A percentile compares a stretch with the other conserved stretches of the same genome.
Conservation (phyloP, 2,888 invertebrate genomes). For the Hetaerina titia region DNA sequence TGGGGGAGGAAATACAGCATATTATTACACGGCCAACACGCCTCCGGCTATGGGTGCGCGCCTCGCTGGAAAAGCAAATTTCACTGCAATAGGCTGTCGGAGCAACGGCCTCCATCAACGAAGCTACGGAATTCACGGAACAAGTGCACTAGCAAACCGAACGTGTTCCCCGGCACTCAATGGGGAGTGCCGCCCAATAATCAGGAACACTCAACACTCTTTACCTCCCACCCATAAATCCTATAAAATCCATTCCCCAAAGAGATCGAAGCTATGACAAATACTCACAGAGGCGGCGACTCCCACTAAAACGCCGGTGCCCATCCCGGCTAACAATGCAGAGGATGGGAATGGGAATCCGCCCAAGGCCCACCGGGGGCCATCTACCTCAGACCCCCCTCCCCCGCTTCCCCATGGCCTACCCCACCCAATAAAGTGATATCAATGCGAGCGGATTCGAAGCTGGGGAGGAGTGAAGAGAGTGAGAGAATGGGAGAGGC, state of each 20-base stretch:
- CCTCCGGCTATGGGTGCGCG: too few species aligned
- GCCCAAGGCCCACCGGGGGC: neutral
- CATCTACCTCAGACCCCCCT: neutral
- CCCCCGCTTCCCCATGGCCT: neutral
- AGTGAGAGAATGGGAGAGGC: neutral
- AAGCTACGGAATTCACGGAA: slow-evolving; percentile 55
- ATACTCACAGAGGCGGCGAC: slow-evolving; percentile 25
- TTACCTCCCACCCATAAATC: slow-evolving; percentile 29
- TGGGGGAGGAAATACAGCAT: too few species aligned
- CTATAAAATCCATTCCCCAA: neutral
- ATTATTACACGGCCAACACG: too few species aligned
- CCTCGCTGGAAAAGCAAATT: neutral
- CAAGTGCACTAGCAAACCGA: neutral
- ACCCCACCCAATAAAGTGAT: slow-evolving; percentile 24
- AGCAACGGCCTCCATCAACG: neutral
- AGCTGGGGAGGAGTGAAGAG: neutral
- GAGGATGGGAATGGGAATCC: neutral
- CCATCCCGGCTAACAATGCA: neutral
- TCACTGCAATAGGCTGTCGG: neutral
- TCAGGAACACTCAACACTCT: slow-evolving; percentile 34
- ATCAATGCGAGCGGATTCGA: slow-evolving; percentile 15
- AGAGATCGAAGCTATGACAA: slow-evolving; percentile 63
- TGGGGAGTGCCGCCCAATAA: slow-evolving; percentile 32
- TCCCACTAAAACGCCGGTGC: slow-evolving; percentile 40
- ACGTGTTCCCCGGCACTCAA: neutral